These are phyloP conservation scores for Calliopsis andreniformis DNA, from an alignment of 1,140 invertebrate genomes.

Conservation along the genomic window DNA sequence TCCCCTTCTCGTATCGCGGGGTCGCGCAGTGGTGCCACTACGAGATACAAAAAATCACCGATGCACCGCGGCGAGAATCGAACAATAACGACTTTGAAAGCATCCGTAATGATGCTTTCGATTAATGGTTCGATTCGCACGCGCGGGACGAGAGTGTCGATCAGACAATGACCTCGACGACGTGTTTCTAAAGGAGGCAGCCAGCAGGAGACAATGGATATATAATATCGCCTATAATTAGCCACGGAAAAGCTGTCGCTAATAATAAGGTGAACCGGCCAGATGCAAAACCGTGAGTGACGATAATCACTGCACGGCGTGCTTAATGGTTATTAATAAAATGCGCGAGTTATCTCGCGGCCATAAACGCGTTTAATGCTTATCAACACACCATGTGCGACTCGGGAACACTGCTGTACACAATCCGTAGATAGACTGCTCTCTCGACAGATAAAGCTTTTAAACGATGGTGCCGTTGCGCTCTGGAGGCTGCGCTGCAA, in stretches of 20 bases:
- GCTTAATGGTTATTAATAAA: constrained; percentile 68
- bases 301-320: constrained; percentile 54
- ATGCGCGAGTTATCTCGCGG: constrained; percentile 56
- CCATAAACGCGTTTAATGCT: constrained; percentile 51
- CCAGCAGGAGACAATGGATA: constrained; percentile 59
- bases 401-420: constrained; percentile 39
- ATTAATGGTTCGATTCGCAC: constrained; percentile 22
- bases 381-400: constrained; percentile 57
- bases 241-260: constrained; percentile 50
- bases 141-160: constrained; percentile 19
- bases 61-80: background rate
- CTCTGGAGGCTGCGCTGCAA: constrained; percentile 24
- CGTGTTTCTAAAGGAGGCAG: constrained; percentile 42
- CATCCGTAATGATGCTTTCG: background rate
- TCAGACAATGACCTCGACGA: constrained; percentile 63
- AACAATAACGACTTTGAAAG: constrained; percentile 3
- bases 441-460: constrained; percentile 39
- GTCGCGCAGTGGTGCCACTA: background rate
- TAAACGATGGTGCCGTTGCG: background rate
- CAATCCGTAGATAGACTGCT: constrained; percentile 35
- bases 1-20: background rate
- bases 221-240: constrained; percentile 66
- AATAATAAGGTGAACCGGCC: constrained; percentile 58
- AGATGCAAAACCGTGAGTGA: constrained; percentile 51
- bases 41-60: background rate